These are phyloP conservation scores for Dromius quadrimaculatus DNA, from an alignment of 2,888 invertebrate genomes.

Conservation along the genomic window DNA sequence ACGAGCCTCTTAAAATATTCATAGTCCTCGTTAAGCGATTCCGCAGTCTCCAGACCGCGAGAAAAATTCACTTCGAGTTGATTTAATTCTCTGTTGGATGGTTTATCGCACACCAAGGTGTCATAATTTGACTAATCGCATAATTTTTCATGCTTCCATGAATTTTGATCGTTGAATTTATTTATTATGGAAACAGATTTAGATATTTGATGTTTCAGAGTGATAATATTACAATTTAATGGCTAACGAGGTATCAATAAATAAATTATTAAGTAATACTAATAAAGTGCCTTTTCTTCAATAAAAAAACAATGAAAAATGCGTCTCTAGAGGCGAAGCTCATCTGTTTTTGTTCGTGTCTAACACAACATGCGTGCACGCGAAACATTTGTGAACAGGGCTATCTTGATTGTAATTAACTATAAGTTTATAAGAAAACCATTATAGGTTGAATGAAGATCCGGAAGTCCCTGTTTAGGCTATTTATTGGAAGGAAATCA, in stretches of 20 bases:
- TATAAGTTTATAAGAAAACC: slow-evolving; percentile 43
- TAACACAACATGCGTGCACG: slow-evolving; percentile 39
- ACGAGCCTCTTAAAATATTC: slow-evolving; percentile 38
- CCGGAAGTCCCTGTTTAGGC: slow-evolving; percentile 35
- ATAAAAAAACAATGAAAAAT: slow-evolving; percentile 31
- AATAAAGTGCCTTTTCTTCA: not conserved
- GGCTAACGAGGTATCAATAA: slow-evolving; percentile 8
- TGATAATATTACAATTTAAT: too few species aligned
- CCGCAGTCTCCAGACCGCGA: slow-evolving; percentile 3
- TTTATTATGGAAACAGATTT: not conserved
- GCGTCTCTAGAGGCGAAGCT: slow-evolving; percentile 28
- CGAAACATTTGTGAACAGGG: slow-evolving; percentile 39
- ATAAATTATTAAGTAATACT: slow-evolving; percentile 18
- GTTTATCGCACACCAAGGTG: not conserved
- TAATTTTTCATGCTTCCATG: not conserved
- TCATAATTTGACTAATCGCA: slow-evolving; percentile 13
- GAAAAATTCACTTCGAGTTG: not conserved
- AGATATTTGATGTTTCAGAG: not conserved
- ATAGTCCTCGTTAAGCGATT: slow-evolving; percentile 36
- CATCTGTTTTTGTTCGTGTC: slow-evolving; percentile 44
- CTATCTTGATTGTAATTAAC: slow-evolving; percentile 46
- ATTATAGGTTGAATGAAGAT: slow-evolving; percentile 35
- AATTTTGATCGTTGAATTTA: slow-evolving; percentile 13
- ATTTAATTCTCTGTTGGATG: slow-evolving; percentile 12
- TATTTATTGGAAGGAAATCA: slow-evolving; percentile 37